phyloP scores from a whole-genome alignment of 2,113 vertebrate genomes.

The Anthoscopus minutus region DNA sequence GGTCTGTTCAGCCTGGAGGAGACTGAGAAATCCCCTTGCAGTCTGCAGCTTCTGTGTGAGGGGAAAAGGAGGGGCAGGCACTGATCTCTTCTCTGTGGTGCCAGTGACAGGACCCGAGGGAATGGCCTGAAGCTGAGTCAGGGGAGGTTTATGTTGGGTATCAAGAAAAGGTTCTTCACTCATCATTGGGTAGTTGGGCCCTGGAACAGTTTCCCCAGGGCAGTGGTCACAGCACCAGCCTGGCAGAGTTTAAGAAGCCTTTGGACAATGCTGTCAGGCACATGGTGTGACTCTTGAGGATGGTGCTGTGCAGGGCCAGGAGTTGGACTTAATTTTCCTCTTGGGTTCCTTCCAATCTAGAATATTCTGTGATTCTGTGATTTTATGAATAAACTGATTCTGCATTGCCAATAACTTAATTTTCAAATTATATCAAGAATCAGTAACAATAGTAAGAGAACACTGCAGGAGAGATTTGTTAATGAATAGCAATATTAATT shows the following conservation, averaged over 20 bases:
- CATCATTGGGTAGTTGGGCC: neutral
- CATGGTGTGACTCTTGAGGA: neutral
- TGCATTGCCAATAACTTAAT: neutral
- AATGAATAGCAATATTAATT: neutral
- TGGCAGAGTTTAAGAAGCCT: neutral
- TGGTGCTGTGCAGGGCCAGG: neutral
- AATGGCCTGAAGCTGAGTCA: neutral
- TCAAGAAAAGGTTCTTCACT: neutral
- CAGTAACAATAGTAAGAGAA: neutral
- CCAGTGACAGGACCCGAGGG: neutral
- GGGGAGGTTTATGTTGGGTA: neutral
- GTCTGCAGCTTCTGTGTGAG: fast-evolving
- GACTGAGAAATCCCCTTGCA: neutral
- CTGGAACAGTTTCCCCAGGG: neutral
- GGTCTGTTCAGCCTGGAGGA: neutral
- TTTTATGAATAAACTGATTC: neutral
- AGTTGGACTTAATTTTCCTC: neutral
- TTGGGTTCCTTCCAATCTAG: neutral
- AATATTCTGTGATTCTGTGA: neutral
- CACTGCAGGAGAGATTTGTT: neutral
- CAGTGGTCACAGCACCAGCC: neutral
- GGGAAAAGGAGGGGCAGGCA: neutral
- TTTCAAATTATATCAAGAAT: neutral
- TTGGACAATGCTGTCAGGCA: neutral
- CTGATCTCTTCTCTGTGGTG: neutral